Evolutionary conservation across 2,888 invertebrate genomes (phyloP), one percentile per base, ranked within the genome.

Genomic region (Catocala sponsa): DNA sequence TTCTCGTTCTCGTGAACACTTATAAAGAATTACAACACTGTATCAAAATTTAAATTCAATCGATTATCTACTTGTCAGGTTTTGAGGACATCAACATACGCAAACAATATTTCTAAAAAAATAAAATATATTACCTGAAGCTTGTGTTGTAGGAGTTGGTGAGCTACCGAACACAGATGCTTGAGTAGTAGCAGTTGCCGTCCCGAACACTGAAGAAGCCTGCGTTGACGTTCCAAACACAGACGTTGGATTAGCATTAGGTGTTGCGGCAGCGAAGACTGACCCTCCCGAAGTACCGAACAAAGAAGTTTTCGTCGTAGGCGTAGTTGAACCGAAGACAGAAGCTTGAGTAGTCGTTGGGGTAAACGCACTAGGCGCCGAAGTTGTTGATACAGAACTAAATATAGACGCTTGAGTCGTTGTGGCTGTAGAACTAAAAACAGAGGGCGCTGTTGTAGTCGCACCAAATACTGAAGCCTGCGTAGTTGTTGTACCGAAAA

Each of bases 401-500:
- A 61, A 57, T 54, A 52, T 42, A 15, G 76, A 65, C 0, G 65
- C 65, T 59, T 65, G 63, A 41, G 76, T 81, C 0, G 83, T 71
- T n/a, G 78, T 55, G 2, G 82, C 53, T 2, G 72, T n/a, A 32
- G 76, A 54, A 61, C 78, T 71, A 52, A 81, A 79, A 13, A 78
- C 68, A 12, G 83, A 68, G 25, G 76, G 52, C n/a, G 74, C 35
- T 35, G 70, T 75, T 6, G 81, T 65, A 13, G 78, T 56, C 6
- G 80, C 55, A 9, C 79, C 79, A 57, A 87, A 85, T 55, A 83
- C 72, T 6, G 85, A 77, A 25, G 83, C 65, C 47, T 79, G 73
- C 0, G 82, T 80, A 5, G 81, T 78, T 11, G 78, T 10, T 41
- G 81, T 65, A 9, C 82, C 82, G 60, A 89, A 87, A 33, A 84